Base-by-base conservation (phyloP, 1,140 invertebrate species). In the Battus philenor region DNA sequence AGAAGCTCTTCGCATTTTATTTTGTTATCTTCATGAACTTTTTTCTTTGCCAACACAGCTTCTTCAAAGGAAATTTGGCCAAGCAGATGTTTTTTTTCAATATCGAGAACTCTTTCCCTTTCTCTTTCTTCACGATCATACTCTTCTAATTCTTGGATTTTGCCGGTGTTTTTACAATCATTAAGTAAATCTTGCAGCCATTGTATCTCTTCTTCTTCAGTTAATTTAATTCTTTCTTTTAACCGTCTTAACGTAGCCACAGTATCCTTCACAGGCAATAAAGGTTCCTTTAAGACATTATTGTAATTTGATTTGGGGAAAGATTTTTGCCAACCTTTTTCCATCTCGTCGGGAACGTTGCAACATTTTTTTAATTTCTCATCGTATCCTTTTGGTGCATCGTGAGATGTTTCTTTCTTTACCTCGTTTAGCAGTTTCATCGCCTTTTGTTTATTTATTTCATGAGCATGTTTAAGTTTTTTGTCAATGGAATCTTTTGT, bases 1-100 rank as follows among this genome's bases (percentile, higher is more conserved):
- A 87, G 52, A 57, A 88, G 86, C 18, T 83, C 57, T 47, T 80
- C 72, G 50, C 81, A 80, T 63, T 86, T 88, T 38, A 78, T 73
- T 72, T 86, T 86, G 50, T 88, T 88, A 30, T 67, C 59, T 41
- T 86, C 66, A 10, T 78, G 24, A 4, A 86, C 16, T 36, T 78
- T 83, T 46, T 78, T 72, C 70, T 88, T 89, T 1, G 88, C 86
- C 41, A 89, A 61, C 34, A 87, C 61, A 12, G 88, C 87, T 66
- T 89, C 87, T 74, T 90, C 88, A 43, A 86, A 71, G 8, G 84
- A 84, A 27, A 90, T 69, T 54, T 87, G 75, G n/a, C 88, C 87
- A 54, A 85, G 50, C 11, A 90, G 59, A 73, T 88, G 88, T 63
- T 89, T 89, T 57, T 58, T 83, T 75, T 89, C 83, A 51, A 89